These are phyloP conservation scores for Meda fulgida DNA, from an alignment of 2,797 vertebrate genomes.

Conservation along the genomic window DNA sequence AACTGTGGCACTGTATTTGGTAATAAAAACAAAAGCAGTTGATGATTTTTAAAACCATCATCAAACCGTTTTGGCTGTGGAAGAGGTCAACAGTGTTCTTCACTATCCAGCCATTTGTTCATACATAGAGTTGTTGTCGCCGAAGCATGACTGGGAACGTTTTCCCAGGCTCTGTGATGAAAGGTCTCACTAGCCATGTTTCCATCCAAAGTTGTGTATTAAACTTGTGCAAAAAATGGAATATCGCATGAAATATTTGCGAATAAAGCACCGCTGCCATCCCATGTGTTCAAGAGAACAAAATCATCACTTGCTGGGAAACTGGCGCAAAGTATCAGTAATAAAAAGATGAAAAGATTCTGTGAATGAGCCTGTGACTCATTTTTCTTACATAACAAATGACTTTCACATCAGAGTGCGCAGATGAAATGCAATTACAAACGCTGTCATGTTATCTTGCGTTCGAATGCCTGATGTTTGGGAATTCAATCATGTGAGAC, in stretches of 20 bases:
- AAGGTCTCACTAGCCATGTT: not conserved
- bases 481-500: not conserved
- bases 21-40: conserved; percentile 16
- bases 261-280: not conserved
- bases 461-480: not conserved
- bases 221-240: not conserved
- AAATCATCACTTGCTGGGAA: not conserved
- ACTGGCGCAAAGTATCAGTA: not conserved
- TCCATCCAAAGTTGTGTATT: not conserved
- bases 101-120: conserved; percentile 29
- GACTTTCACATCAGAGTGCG: not conserved
- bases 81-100: conserved; percentile 18
- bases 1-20: conserved; percentile 25
- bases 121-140: not conserved
- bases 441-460: not conserved
- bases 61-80: conserved; percentile 1
- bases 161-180: not conserved
- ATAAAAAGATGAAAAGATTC: not conserved
- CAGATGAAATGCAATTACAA: not conserved
- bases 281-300: conserved; percentile 5
- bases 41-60: conserved; percentile 23
- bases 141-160: not conserved
- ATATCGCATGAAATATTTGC: not conserved
- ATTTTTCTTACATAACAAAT: not conserved
- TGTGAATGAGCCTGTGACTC: not conserved